Percentiles rank a stretch among this genome's conserved stretches.
Evolutionary conservation across 2,888 invertebrate genomes (phyloP).

Genomic region (Pristionchus japonicus): DNA sequence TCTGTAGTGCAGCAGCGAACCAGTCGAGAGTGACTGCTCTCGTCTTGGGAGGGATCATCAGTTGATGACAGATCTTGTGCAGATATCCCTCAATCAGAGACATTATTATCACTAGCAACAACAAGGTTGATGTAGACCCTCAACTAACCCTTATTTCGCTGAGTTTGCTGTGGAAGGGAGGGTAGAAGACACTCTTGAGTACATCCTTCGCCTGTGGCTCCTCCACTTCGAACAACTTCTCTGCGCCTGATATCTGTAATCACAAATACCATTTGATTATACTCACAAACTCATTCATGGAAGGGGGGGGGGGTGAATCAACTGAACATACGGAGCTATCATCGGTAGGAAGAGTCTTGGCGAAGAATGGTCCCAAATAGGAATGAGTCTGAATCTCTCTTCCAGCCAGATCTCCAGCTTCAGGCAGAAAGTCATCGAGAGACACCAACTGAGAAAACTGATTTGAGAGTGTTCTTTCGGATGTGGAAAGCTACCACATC

Average conservation of each 20-base stretch:
- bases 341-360: slow-evolving; percentile 92
- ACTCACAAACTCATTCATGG: no score
- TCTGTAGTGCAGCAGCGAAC: slow-evolving; percentile 84
- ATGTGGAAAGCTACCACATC: slow-evolving; percentile 50
- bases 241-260: background rate
- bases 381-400: slow-evolving; percentile 89
- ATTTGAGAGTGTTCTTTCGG: background rate
- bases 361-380: slow-evolving; percentile 91
- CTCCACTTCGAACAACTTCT: slow-evolving; percentile 14
- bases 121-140: background rate
- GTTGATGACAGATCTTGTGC: slow-evolving; percentile 87
- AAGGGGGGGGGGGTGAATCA: no score
- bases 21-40: slow-evolving; percentile 87
- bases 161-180: slow-evolving; percentile 42
- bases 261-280: no score
- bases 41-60: slow-evolving; percentile 87
- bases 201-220: background rate
- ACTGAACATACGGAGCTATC: slow-evolving; percentile 82
- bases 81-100: slow-evolving; percentile 82
- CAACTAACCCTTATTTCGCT: slow-evolving; percentile 22
- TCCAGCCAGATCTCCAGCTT: slow-evolving; percentile 80
- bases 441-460: slow-evolving; percentile 50
- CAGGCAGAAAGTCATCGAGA: slow-evolving; percentile 56
- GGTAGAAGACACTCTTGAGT: slow-evolving; percentile 33
- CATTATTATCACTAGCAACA: no score